Conservation (phyloP, 2,888 invertebrate genomes). For the Mythimna albipuncta region DNA sequence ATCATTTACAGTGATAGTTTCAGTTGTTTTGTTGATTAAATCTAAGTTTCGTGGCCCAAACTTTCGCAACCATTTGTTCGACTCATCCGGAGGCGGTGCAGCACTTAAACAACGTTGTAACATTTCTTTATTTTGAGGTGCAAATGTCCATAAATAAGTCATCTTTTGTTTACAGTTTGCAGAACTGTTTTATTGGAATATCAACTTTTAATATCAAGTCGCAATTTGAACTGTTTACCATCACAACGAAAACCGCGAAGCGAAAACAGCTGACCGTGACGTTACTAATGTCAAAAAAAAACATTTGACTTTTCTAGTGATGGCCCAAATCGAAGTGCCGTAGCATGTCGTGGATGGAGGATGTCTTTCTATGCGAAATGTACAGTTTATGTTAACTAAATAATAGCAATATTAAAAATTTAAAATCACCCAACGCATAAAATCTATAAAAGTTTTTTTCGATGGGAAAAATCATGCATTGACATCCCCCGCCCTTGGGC, state of each 20-base stretch:
- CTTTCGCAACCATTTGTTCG: slow-evolving; percentile 73
- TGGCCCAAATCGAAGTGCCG: too few species aligned
- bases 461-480: too few species aligned
- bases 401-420: too few species aligned
- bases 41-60: slow-evolving; percentile 65
- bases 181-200: neutral
- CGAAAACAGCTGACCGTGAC: neutral
- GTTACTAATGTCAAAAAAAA: neutral
- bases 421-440: too few species aligned
- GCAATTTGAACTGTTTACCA: neutral
- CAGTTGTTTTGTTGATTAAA: slow-evolving; percentile 31
- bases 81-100: slow-evolving; percentile 59
- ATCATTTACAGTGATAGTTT: slow-evolving; percentile 35
- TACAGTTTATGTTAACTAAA: too few species aligned
- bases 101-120: slow-evolving; percentile 68
- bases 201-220: neutral
- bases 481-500: too few species aligned
- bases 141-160: slow-evolving; percentile 75
- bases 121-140: slow-evolving; percentile 65
- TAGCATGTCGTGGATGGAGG: too few species aligned
- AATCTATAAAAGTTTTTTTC: too few species aligned
- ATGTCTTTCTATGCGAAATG: too few species aligned
- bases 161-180: slow-evolving; percentile 52
- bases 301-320: too few species aligned
- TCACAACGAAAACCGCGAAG: neutral